Evolutionary conservation across 1,140 invertebrate species (phyloP), one percentile per base, ranked within the genome.

Genomic region (Apis dorsata): DNA sequence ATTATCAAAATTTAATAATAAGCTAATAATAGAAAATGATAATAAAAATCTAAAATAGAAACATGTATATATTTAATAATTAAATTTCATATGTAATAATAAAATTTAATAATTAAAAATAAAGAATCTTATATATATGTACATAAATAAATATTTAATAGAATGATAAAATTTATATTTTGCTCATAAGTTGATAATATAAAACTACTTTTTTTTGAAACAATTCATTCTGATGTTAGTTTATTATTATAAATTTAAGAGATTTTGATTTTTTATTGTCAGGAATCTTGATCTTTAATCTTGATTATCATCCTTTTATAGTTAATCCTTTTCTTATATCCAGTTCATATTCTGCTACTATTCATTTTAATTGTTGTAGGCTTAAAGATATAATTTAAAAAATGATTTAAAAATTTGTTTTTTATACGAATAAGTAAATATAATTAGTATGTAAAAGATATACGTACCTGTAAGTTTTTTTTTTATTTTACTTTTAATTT

Each of bases 261-360:
- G 65, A 57, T 72, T 51, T 59, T 13, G 53, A 70, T 34, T 73
- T 73, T 79, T 88, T 85, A 2, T 68, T 90, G 34, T 91, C 86
- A 28, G 79, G 8, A n/a, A 34, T 34, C 34, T 34, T 34, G 34
- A 34, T 34, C 3, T 88, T 85, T 24, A 91, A 65, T 12, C 49
- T 74, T 24, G 91, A 62, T 84, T 53, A 73, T 24, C 88, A 69
- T 19, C 84, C 90, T 13, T 68, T 53, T 5, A 91, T 55, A 51
- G 68, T n/a, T 63, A 90, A 91, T 69, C 51, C 55, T 59, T 85
- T 79, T 10, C 44, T 65, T 62, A 75, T 62, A 10, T 85, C 81
- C 49, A n/a, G 75, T 17, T 91, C 82, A 72, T 91, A 92, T 44
- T 89, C 81, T 19, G 85, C 85, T 53, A 90, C 90, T 62, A 84